Base-by-base conservation (phyloP, 2,888 invertebrate species). In the Eubasilissa splendida region DNA sequence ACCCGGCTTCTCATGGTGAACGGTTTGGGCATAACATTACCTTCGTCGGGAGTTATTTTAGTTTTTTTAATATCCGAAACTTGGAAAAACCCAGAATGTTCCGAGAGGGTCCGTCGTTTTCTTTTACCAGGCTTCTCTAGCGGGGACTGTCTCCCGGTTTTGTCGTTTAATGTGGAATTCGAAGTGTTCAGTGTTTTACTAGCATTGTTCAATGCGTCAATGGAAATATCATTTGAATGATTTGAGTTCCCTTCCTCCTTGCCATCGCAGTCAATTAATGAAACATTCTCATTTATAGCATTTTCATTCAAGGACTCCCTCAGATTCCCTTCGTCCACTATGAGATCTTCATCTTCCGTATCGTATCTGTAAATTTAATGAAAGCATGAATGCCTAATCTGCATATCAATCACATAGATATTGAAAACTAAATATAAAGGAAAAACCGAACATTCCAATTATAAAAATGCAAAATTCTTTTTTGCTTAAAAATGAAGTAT, bases 1-100 rank as follows among this genome's bases (percentile, higher is more conserved):
- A 77, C 76, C 60, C 59, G 42, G 77, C 65, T 83, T 81, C 77
- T 84, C 80, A 80, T 80, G 1, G 59, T 12, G 10, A 65, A 65
- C 5, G 56, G 52, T 11, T 74, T 66, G 12, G 68, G 7, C n/a
- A n/a, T n/a, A 12, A 50, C 10, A 52, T 7, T 22, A 42, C 54
- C 33, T 31, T 22, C 63, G n/a, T 78, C 53, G 4, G n/a, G 42
- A 4, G 42, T 14, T 50, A 10, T 14, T 59, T 42, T 75, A n/a
- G 56, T n/a, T 54, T 77, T 66, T 52, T 78, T 63, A 10, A 54
- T n/a, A 22, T 56, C n/a, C 10, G 53, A 58, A 14, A n/a, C 53
- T 3, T 52, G 65, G 2, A 11, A 12, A 12, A 65, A 33, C 11
- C 71, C 50, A 50, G 71, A 73, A n/a, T 33, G 31, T 22, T 73